Base-by-base conservation (phyloP, 2,113 vertebrate genomes). In the Tylochromis polylepis region DNA sequence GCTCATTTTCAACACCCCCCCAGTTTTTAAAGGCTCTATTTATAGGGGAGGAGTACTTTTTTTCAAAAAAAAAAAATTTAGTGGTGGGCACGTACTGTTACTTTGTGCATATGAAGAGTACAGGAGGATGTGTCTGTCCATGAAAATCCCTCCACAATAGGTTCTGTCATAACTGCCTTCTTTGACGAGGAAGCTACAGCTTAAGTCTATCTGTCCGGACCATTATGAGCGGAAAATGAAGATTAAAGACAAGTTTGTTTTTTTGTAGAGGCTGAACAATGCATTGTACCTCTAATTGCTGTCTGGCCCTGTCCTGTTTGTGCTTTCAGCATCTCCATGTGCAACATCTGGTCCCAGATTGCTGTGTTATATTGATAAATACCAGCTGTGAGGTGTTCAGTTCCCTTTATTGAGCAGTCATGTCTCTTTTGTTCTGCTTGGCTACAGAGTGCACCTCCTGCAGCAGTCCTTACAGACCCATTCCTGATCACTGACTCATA, bases 401-500 rank as follows among this genome's bases (percentile, higher is more conserved):
- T 72, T 84, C 65, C 79, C n/a, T 91, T 86, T 87, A 87, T 80
- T 87, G 67, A 85, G 72, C 62, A 49, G 31, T 53, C 22, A 72
- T 80, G 38, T 83, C 80, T 90, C 58, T 14, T 81, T 78, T 84
- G 84, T 87, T 62, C 34, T 79, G 83, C 41, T 51, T 38, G 10
- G 41, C 29, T 85, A 59, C 22, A 43, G 24, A 38, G 36, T 56
- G 55, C 67, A 34, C 58, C 58, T 75, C 80, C 79, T 77, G 36
- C 85, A 85, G 75, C 83, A 78, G 38, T 85, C 53, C 67, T 11
- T 38, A n/a, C 80, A 92, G 89, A 90, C 56, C 59, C 90, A 92
- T 93, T 92, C 90, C 85, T 59, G 67, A 89, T 90, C 60, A 85
- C 77, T 88, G 93, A 94, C 85, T 94, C 92, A 90, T 86, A 81